These are phyloP conservation scores for Anhinga anhinga DNA, from an alignment of 2,113 vertebrate species.

Conservation along the genomic window DNA sequence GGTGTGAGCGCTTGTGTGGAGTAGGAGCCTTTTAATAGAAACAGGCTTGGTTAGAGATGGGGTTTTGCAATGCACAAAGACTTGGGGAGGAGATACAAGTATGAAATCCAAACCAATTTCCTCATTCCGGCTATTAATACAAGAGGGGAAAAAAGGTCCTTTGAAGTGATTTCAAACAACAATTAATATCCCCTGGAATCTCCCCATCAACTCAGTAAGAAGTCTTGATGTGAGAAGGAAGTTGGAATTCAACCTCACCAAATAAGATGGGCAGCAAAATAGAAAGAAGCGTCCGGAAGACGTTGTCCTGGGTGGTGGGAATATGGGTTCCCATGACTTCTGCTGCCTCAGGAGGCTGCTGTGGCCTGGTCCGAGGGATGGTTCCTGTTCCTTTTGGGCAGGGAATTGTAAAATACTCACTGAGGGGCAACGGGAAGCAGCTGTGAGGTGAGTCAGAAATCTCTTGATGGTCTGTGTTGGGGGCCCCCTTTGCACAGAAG, in stretches of 20 bases:
- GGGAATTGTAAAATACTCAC: background rate
- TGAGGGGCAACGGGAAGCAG: background rate
- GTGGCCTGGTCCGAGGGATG: accelerated
- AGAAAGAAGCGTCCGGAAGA: background rate
- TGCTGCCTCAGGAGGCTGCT: background rate
- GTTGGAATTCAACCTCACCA: background rate
- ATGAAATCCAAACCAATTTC: slow-evolving; percentile 38
- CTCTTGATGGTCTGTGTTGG: background rate
- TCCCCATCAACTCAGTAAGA: background rate
- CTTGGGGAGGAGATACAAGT: slow-evolving; percentile 5
- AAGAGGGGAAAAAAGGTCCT: background rate
- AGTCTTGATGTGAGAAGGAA: background rate
- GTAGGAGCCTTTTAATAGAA: slow-evolving; percentile 45
- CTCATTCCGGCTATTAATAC: background rate
- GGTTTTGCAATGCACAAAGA: background rate
- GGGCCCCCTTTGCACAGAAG: background rate
- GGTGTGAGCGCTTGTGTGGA: background rate
- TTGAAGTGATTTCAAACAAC: slow-evolving; percentile 46
- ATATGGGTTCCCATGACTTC: accelerated
- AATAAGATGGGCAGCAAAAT: background rate
- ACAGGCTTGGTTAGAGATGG: background rate
- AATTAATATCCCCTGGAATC: slow-evolving; percentile 20
- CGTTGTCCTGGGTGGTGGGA: accelerated
- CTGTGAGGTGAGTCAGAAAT: background rate
- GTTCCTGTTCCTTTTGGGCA: background rate